A percentile compares a stretch with the other conserved stretches of the same genome.
These are phyloP conservation scores for Aproaerema taeniolella DNA, from an alignment of 2,888 invertebrate genomes.

Conservation along the genomic window DNA sequence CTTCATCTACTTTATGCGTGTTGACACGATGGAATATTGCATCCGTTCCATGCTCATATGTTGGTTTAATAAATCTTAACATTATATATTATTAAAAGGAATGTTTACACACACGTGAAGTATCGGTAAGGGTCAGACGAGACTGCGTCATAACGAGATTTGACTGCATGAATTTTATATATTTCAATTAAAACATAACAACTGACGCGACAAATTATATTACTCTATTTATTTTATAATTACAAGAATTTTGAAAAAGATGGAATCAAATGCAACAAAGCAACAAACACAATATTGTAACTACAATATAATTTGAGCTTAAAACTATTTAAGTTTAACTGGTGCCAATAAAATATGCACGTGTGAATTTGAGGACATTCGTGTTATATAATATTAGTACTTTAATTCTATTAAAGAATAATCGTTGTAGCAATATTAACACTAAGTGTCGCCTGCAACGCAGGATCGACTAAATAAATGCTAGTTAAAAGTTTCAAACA, in stretches of 20 bases:
- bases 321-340: constrained; percentile 47
- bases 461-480: constrained; percentile 6
- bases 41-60: too few species aligned
- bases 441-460: constrained; percentile 18
- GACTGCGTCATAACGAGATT: constrained; percentile 81
- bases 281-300: constrained; percentile 13
- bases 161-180: constrained; percentile 73
- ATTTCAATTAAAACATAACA: constrained; percentile 35
- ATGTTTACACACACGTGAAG: constrained; percentile 2
- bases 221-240: constrained; percentile 18
- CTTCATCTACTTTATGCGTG: constrained; percentile 21
- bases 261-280: constrained; percentile 8
- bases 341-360: constrained; percentile 66
- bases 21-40: constrained; percentile 12
- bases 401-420: constrained; percentile 40
- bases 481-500: constrained; percentile 10
- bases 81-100: constrained; percentile 1
- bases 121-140: constrained; percentile 15
- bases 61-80: background rate
- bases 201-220: constrained; percentile 23
- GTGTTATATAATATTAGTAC: constrained; percentile 31
- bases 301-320: constrained; percentile 44
- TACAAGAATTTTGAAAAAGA: background rate
- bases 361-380: constrained; percentile 53
- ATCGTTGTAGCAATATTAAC: constrained; percentile 51